Base-by-base conservation (phyloP, 37 sponge, comb jelly and placozoan genomes). In the Agelas oroides region DNA sequence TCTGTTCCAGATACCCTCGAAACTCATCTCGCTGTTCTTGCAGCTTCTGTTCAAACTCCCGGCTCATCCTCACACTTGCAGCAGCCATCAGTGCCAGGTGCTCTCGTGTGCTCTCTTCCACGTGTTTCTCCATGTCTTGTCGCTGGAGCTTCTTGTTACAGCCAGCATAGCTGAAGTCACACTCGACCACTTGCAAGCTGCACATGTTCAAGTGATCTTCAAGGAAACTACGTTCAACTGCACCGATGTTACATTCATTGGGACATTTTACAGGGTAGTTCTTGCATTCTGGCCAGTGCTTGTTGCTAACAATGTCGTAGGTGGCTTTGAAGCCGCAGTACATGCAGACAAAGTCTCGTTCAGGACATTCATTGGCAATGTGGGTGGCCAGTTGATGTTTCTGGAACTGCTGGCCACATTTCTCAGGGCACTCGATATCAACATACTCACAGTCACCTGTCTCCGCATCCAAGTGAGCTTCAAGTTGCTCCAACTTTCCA, bases 381-480 rank as follows among this genome's bases (percentile, higher is more conserved):
- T 84, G 84, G 64, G 35, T 3, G 15, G 56, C 1, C 2, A 73
- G 28, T 25, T 34, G 20, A 18, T 55, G 21, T 59, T 66, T 53
- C 18, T 40, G 17, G 25, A 38, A 0, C 63, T 11, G 31, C 55
- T 84, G 33, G 20, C 32, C 54, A 37, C 84, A 84, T 5, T 60
- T 23, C 25, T 32, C 15, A 21, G 55, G 74, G 59, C 84, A 84
- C 11, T 75, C 75, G 8, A 84, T 75, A 59, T 16, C 52, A 19
- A 65, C 75, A 55, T 52, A 74, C 23, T 30, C 21, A 39, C 84
- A 84, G 56, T 61, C 60, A 19, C 65, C 74, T 27, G 31, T 33
- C 18, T 73, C 40, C 19, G 21, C 31, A 17, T 59, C 67, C 52
- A 74, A 12, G 53, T 84, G 84, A 35, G 31, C 53, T 0, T 39